Conservation (phyloP, 2,797 vertebrate genomes). For the Acanthis flammea region DNA sequence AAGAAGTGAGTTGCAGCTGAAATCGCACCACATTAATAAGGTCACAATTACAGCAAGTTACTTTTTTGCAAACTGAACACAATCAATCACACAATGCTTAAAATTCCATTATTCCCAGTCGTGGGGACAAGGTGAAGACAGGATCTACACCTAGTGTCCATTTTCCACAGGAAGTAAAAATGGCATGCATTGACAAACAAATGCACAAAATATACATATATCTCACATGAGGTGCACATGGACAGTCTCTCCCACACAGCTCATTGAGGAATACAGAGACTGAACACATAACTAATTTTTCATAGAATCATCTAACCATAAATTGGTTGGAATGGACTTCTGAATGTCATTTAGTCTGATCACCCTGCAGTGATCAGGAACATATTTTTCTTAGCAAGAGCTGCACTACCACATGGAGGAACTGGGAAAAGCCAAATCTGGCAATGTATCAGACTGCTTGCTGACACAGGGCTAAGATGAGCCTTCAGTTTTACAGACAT, state of each 20-base stretch:
- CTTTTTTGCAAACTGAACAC: conserved; percentile 26
- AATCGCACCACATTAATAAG: conserved; percentile 49
- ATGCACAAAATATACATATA: not conserved
- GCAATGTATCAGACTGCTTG: not conserved
- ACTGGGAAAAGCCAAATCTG: not conserved
- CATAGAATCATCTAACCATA: not conserved
- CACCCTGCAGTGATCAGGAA: not conserved
- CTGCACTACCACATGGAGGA: not conserved
- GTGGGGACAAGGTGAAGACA: not conserved
- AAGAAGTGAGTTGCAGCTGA: conserved; percentile 56
- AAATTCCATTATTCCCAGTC: not conserved
- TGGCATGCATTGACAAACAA: not conserved
- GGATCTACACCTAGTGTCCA: not conserved
- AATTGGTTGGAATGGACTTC: not conserved
- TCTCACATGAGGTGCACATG: accelerated
- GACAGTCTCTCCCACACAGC: not conserved
- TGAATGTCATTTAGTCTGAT: not conserved
- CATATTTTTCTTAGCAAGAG: not conserved
- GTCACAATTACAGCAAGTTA: conserved; percentile 47
- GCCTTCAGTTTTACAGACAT: not conserved
- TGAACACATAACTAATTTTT: not conserved
- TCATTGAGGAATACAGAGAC: not conserved
- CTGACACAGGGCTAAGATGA: not conserved
- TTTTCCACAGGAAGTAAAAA: not conserved
- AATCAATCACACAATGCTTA: not conserved